Base-by-base conservation (phyloP, 2,888 invertebrate genomes). In the Masnerella sp. region DNA sequence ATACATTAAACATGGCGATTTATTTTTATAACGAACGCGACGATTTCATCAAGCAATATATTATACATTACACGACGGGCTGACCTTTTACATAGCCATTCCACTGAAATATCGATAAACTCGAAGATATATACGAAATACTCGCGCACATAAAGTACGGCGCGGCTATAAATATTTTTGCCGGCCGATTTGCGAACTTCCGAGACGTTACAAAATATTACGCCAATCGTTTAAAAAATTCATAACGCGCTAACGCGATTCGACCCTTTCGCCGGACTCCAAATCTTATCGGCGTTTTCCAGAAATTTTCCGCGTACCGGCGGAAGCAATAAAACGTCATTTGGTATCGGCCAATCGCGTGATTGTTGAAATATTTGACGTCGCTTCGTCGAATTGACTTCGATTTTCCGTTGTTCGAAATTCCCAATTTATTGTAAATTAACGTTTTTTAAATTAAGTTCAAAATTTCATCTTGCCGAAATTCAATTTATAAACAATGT, bases 101-200 rank as follows among this genome's bases (percentile, higher is more conserved):
- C 51, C 45, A 68, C 68, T 68, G 68, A 59, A 68, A 59, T 59
- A 36, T 52, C 43, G 68, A 58, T 52, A 51, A 59, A 58, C 40
- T 36, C 40, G 42, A 40, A 45, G 22, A 62, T 42, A 47, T 28
- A 30, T 51, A 51, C 22, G 42, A 32, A 61, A 62, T 49, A 49
- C 28, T 32, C 14, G 28, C 14, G 18, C 40, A 20, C 8, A 7
- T n/a, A 7, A 2, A 30, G 30, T 9, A 8, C 32, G 12, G 15
- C 28, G 25, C 36, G 12, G 18, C 45, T 58, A 38, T 38, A 61
- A 61, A 61, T 61, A 47, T 49, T 49, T 49, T 28, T 28, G 11
- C 14, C 22, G 28, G n/a, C 18, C 28, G 25, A 40, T 54, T 36
- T 52, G 25, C 7, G 25, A 52, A 52, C n/a, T 34, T 36, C 36